Evolutionary conservation across 2,797 vertebrate species (phyloP).

Genomic region (Chromis chromis): DNA sequence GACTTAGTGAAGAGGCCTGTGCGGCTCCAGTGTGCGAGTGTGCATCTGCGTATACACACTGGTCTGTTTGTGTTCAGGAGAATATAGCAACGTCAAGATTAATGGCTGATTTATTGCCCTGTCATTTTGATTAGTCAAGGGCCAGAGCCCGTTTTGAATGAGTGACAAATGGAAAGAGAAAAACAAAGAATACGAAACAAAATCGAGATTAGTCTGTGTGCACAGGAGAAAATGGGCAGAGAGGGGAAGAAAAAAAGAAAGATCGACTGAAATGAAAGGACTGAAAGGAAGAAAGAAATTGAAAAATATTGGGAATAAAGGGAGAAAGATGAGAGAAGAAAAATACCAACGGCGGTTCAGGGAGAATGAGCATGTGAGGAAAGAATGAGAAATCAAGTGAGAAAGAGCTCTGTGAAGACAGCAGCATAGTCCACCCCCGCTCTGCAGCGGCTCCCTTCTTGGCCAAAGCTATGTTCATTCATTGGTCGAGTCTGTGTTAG

Average conservation of each 20-base stretch:
- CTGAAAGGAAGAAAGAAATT: constrained; percentile 10
- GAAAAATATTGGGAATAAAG: constrained; percentile 5
- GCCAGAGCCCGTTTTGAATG: constrained; percentile 41
- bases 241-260: neutral
- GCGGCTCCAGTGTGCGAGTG: constrained; percentile 33
- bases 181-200: constrained; percentile 20
- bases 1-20: constrained; percentile 47
- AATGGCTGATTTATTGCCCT: constrained; percentile 71
- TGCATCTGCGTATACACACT: constrained; percentile 29
- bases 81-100: constrained; percentile 60
- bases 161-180: constrained; percentile 44
- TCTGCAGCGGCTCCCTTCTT: constrained; percentile 33
- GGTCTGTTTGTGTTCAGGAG: constrained; percentile 44
- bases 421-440: constrained; percentile 50
- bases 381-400: constrained; percentile 44
- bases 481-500: constrained; percentile 41
- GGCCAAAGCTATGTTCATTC: constrained; percentile 65
- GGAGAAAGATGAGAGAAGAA: constrained; percentile 7
- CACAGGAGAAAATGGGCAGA: neutral
- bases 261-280: neutral
- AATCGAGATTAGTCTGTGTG: constrained; percentile 19
- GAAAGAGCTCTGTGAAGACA: constrained; percentile 55
- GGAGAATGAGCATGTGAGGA: constrained; percentile 25
- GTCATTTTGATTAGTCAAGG: constrained; percentile 72
- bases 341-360: constrained; percentile 28